Evolutionary conservation across 2,888 invertebrate species (phyloP), one percentile per base, ranked within the genome.

Genomic region (Stictocephala bisonia): DNA sequence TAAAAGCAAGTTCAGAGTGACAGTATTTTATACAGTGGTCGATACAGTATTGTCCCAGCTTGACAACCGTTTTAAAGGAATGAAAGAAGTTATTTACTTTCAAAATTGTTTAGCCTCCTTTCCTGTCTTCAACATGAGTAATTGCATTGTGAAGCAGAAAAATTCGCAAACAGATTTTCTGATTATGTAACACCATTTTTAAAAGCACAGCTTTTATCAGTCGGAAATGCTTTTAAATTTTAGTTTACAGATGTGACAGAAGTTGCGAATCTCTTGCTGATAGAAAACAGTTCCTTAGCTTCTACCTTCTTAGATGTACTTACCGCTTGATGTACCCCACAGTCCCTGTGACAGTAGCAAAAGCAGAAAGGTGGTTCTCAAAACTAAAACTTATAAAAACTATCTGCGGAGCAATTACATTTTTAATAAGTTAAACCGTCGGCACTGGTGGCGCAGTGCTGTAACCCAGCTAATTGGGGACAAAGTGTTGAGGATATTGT

Each of bases 351-450:
- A 9, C 44, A 44, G 44, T 3, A 44, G 7, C 44, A 3, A 44
- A 44, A 44, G 3, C 44, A 15, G 44, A 44, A 44, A 44, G 44
- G 18, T 2, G 15, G 7, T 44, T 44, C 44, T 44, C 11, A 2
- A 44, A 44, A 44, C 7, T 44, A 18, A 44, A 44, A 44, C 44
- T 44, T 44, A 44, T 44, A 44, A 44, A 44, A 44, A 44, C 11
- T 44, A 44, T 44, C 44, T 44, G 44, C 2, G 44, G 18, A 44
- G 44, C 44, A n/a, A n/a, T n/a, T 44, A 3, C 44, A 44, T 44
- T n/a, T 44, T 18, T 44, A n/a, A 44, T 3, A n/a, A 44, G 11
- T 9, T n/a, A n/a, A n/a, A n/a, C n/a, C n/a, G n/a, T n/a, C n/a
- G 44, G n/a, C n/a, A n/a, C n/a, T n/a, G n/a, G n/a, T n/a, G n/a